Base-by-base conservation (phyloP, 2,113 vertebrate genomes). In the Chascanopsetta lugubris region DNA sequence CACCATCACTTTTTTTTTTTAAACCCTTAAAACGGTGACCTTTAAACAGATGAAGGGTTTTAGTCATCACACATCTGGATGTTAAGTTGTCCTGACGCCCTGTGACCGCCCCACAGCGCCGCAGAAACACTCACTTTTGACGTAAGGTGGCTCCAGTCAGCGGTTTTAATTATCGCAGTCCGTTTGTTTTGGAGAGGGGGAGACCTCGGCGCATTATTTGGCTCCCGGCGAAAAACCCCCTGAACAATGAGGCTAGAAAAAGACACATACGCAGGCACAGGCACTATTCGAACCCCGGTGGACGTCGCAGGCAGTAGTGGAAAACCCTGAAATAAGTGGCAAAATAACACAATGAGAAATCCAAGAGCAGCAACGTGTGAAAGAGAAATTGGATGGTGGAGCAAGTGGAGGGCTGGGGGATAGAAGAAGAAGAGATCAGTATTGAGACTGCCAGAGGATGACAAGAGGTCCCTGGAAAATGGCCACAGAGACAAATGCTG, bases 361-460 rank as follows among this genome's bases (percentile, higher is more conserved):
- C 43, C 48, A 69, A 70, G 25, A 54, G 42, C 42, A 47, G 50
- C 42, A 72, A 77, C 18, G 72, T 72, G 70, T 77, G 81, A 83
- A 77, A 45, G 45, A 77, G 42, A 79, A 64, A 74, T 30, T 57
- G 53, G 72, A 77, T 24, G 61, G 56, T 61, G 55, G 69, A 58
- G 45, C 47, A 32, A 70, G 49, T 24, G 42, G 48, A 69, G 53
- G 48, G 51, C 18, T 69, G 62, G 42, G 46, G n/a, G n/a, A n/a
- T n/a, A 61, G 49, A 73, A n/a, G 72, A 43, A 55, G 48, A 54
- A 53, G 15, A 63, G 40, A 24, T n/a, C n/a, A n/a, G n/a, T n/a
- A n/a, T n/a, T n/a, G n/a, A n/a, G n/a, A n/a, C n/a, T n/a, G n/a
- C n/a, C n/a, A n/a, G n/a, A n/a, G n/a, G n/a, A n/a, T n/a, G n/a